A percentile compares a stretch with the other conserved stretches of the same genome.
phyloP scores from a whole-genome alignment of 1,140 invertebrate genomes.

The Calliopsis andreniformis region DNA sequence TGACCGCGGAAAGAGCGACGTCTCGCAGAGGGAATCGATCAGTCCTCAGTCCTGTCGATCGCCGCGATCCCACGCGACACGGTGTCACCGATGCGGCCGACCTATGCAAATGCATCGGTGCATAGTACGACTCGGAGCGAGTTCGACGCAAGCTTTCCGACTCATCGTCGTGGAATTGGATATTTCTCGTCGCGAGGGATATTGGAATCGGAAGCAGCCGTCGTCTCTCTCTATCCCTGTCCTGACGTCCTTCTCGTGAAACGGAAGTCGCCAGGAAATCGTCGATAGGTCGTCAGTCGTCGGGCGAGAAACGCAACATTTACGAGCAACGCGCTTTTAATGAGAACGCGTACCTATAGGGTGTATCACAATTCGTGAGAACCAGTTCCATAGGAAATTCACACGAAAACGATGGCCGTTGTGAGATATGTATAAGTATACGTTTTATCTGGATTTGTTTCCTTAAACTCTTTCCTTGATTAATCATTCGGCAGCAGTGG shows the following conservation, averaged over 20 bases:
- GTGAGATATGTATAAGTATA: no score
- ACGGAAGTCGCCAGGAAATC: conserved; percentile 41
- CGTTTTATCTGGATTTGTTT: no score
- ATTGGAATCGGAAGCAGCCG: conserved; percentile 31
- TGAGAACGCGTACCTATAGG: not conserved
- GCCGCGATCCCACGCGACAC: conserved; percentile 25
- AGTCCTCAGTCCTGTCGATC: conserved; percentile 8
- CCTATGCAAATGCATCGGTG: conserved; percentile 39
- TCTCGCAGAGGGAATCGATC: conserved; percentile 32
- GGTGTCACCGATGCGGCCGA: conserved; percentile 19
- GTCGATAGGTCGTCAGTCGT: conserved; percentile 19
- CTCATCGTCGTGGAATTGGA: conserved; percentile 2
- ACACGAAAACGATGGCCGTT: no score
- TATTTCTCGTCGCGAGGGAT: conserved; percentile 17
- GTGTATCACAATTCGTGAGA: not conserved
- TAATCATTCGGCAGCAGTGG: no score
- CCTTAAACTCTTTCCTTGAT: no score
- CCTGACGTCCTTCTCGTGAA: not conserved
- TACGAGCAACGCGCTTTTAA: not conserved
- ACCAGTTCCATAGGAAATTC: no score
- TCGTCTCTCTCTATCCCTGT: not conserved
- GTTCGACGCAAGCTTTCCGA: conserved; percentile 24
- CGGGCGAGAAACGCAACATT: not conserved
- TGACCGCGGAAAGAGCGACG: conserved; percentile 1
- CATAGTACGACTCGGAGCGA: not conserved